Percentiles rank a stretch among this genome's conserved stretches.
Conservation (phyloP, 2,888 invertebrate species). For the Netelia fuscicornis region DNA sequence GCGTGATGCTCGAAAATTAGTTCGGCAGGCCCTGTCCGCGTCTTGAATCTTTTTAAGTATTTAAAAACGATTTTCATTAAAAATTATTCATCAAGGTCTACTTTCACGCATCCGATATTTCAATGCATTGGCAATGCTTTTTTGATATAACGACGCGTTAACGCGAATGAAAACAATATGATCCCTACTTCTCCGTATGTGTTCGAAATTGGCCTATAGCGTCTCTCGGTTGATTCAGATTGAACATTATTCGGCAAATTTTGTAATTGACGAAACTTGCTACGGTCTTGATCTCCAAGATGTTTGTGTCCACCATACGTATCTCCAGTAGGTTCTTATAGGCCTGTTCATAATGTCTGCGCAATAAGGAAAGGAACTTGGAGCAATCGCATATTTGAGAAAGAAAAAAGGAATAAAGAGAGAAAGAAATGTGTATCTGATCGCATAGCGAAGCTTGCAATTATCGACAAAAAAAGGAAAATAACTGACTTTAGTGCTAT, state of each 20-base stretch:
- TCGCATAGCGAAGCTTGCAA: too few species aligned
- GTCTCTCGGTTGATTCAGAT: constrained; percentile 95
- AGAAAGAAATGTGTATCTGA: constrained; percentile 12
- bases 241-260: constrained; percentile 95
- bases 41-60: constrained; percentile 87
- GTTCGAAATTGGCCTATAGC: constrained; percentile 97
- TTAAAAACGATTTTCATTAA: background rate
- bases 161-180: background rate
- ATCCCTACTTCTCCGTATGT: constrained; percentile 91
- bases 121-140: background rate
- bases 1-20: constrained; percentile 97
- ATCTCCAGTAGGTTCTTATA: constrained; percentile 96
- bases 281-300: constrained; percentile 97
- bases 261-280: constrained; percentile 98
- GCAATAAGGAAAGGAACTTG: constrained; percentile 70
- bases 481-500: constrained; percentile 91
- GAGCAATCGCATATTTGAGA: constrained; percentile 29
- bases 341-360: constrained; percentile 93
- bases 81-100: too few species aligned
- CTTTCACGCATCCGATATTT: too few species aligned
- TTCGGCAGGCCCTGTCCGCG: constrained; percentile 92
- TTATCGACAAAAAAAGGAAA: background rate
- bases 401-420: background rate
- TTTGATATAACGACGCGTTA: constrained; percentile 2
- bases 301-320: constrained; percentile 95